Conservation (phyloP, 2,113 vertebrate genomes). For the Laticauda colubrina region DNA sequence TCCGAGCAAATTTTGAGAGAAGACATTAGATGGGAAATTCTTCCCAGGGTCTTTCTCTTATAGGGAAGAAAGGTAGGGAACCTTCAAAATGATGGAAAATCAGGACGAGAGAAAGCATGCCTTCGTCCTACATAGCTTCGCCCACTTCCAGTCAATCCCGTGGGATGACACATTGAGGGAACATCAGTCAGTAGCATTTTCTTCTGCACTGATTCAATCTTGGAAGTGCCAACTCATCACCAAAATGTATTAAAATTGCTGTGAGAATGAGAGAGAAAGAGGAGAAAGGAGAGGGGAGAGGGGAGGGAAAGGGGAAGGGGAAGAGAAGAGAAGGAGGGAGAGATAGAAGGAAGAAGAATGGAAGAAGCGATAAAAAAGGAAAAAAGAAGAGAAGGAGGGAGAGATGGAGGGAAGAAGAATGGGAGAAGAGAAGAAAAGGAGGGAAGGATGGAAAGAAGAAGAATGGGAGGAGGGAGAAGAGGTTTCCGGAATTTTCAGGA, state of each 20-base stretch:
- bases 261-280: background rate
- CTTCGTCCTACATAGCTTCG: background rate
- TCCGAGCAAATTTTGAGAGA: background rate
- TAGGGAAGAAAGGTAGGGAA: background rate
- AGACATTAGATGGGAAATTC: background rate
- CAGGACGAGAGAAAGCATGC: background rate
- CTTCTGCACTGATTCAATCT: background rate
- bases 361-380: no score
- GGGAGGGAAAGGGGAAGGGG: no score
- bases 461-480: background rate
- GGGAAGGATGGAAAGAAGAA: no score
- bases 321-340: no score
- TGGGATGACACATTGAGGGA: background rate
- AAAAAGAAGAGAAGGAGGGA: no score
- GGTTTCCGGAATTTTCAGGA: background rate
- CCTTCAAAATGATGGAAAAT: background rate
- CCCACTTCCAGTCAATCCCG: background rate
- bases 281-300: no score
- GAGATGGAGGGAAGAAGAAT: no score
- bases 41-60: background rate
- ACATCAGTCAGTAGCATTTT: background rate
- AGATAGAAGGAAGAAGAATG: no score
- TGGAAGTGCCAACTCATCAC: background rate
- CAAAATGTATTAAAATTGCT: background rate
- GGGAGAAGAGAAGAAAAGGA: background rate